Evolutionary conservation across 2,888 invertebrate genomes (phyloP), one percentile per base, ranked within the genome.

Genomic region (Geophilus truncorum): DNA sequence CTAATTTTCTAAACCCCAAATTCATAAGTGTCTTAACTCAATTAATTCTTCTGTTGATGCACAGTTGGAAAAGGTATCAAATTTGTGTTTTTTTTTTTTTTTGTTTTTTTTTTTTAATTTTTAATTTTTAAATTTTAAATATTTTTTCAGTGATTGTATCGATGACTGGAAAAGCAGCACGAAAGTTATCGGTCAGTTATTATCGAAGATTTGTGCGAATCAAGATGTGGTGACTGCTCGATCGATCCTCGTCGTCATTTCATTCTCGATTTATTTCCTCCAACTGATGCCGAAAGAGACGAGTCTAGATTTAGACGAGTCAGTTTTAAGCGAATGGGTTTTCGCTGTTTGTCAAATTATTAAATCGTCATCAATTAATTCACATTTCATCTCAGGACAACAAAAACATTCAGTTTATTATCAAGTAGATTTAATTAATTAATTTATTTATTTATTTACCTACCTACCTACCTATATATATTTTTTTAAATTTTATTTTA

Each of bases 131-230:
- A 2, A 7, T 40, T 15, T 77, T 77, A 10, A 25, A 77, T 57
- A n/a, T 70, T 75, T 51, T 36, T n/a, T n/a, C n/a, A 80, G 80
- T 34, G 80, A 80, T 1, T 80, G 75, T 34, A 75, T 80, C n/a
- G 21, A 34, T 6, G 40, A 75, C 21, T 80, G 70, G 70, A 75
- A 51, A 18, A 80, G 5, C n/a, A 34, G 76, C 32, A 10, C 40
- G 23, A 3, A 34, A 15, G 9, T 21, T 36, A 32, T 80, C 12
- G 70, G 75, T 7, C 15, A 76, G 2, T 18, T 80, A 12, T 30
- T 80, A 36, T 30, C 28, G 12, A 23, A 30, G 21, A n/a, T 75
- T 3, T 36, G 34, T 12, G 23, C 25, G 10, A 80, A 80, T 36
- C 76, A 80, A 75, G 80, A 80, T 36, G 21, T 32, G 34, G 51